Evolutionary conservation across 2,888 invertebrate species (phyloP), one percentile per base, ranked within the genome.

Genomic region (Tetragonisca angustula): DNA sequence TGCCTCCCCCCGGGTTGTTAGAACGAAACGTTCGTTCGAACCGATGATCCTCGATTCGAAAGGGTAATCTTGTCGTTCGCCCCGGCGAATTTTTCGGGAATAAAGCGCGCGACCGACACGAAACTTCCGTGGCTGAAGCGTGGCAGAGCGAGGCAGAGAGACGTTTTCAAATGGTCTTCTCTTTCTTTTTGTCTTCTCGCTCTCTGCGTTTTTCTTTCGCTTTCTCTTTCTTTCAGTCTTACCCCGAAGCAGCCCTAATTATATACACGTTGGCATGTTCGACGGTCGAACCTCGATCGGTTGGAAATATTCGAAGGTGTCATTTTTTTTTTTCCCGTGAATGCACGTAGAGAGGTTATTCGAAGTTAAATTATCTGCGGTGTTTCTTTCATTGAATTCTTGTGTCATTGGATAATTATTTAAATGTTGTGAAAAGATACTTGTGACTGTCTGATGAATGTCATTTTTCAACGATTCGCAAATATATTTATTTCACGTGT

Each of bases 31-130:
- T 27, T 75, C 49, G 69, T n/a, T 56, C 68, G 74, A 43, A 69
- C 50, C 74, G 32, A 65, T 70, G 82, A 73, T 70, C 76, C 62
- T 24, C 68, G 75, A 75, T 68, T 70, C 76, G 74, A 76, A 85
- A 78, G 76, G 85, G 78, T 79, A 81, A 85, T 85, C 81, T 78
- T 83, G 77, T 78, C 70, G 74, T 56, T 78, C 50, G 83, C 27
- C 19, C 43, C 50, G 15, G 56, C 24, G 52, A 78, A 78, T 83
- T 83, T 83, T 81, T 83, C 67, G 67, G 65, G 81, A 9, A 75
- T 75, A 75, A 82, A 75, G 75, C 75, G 61, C 73, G 50, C 72
- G 54, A 61, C 36, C 24, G 54, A 32, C 82, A 83, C 81, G 82
- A 83, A 81, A 76, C 82, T 75, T 79, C 5, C 11, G 17, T 36